Evolutionary conservation across 2,113 vertebrate genomes (phyloP), one percentile per base, ranked within the genome.

Genomic region (Falco punctatus): DNA sequence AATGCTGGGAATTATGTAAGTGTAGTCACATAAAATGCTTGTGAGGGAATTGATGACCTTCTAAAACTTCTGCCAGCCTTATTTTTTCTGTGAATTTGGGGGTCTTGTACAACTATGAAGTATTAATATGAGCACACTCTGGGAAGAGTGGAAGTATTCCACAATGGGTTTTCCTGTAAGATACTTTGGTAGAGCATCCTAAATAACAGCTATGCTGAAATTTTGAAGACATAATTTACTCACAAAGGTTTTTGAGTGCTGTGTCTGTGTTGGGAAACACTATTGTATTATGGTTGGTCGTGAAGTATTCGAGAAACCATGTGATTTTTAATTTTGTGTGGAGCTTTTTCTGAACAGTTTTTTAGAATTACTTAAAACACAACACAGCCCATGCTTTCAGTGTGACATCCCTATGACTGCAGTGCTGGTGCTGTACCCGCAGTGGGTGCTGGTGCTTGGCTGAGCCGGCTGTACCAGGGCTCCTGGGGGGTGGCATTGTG

Each of bases 271-370:
- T 18, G 9, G 27, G 6, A 30, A 62, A 28, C 17, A 8, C 13
- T 8, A 1, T 6, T 7, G 35, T 38, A 13, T 12, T 40, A 33
- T 42, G 42, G 16, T 10, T 7, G 9, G 8, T 24, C 52, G 2
- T 7, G 10, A 33, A 19, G 4, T 23, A 3, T 22, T 33, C 10
- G n/a, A 19, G 18, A 27, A 33, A 23, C 35, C 5, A 3, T 3
- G 28, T 2, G 1, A 0, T 8, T 49, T 30, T 77, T 51, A 8
- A 4, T 42, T 77, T 40, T 22, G 0, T 1, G 4, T 7, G 18
- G 8, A 51, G 20, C 35, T 44, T 6, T 55, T 71, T 24, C 18
- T 11, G 10, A 17, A 5, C 3, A 2, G 0, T 4, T 17, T 26
- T 54, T 20, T 14, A 30, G 46, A 4, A 14, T 42, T 42, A 42